Evolutionary conservation across 2,888 invertebrate genomes (phyloP).

Genomic region (Ceramica pisi): DNA sequence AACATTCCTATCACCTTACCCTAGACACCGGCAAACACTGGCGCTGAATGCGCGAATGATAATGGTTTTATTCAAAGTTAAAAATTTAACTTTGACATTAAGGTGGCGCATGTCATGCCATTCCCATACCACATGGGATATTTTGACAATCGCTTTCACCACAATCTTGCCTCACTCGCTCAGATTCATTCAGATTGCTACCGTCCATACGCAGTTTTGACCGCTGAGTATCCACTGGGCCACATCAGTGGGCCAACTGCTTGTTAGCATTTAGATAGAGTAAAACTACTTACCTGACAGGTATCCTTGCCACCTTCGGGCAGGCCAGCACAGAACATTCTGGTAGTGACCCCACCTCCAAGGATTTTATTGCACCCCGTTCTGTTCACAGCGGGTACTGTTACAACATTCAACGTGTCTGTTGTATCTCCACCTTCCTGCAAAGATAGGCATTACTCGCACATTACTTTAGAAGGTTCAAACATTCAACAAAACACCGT

Average conservation of each 20-base stretch:
- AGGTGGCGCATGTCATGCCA: background rate
- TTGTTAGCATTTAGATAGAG: background rate
- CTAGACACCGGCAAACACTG: no score
- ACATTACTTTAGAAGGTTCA: background rate
- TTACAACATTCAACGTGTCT: constrained; percentile 74
- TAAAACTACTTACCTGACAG: constrained; percentile 78
- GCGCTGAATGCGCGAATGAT: no score
- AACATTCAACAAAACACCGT: background rate
- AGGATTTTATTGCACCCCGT: constrained; percentile 51
- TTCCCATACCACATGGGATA: background rate
- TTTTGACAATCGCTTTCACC: no score
- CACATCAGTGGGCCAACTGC: background rate
- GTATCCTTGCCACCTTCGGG: constrained; percentile 84
- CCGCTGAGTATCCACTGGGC: no score
- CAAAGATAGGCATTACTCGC: constrained; percentile 22
- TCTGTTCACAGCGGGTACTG: constrained; percentile 59
- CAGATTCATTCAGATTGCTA: no score
- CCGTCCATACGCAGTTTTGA: no score
- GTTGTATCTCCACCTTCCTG: constrained; percentile 77
- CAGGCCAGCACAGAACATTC: constrained; percentile 84
- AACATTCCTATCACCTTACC: no score
- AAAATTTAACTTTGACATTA: background rate
- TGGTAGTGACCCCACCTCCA: constrained; percentile 69
- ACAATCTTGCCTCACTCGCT: no score
- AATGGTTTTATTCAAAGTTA: background rate